Percentiles rank a stretch among this genome's conserved stretches.
Conservation (phyloP, 1,140 invertebrate genomes). For the Brachionus paranguensis region DNA sequence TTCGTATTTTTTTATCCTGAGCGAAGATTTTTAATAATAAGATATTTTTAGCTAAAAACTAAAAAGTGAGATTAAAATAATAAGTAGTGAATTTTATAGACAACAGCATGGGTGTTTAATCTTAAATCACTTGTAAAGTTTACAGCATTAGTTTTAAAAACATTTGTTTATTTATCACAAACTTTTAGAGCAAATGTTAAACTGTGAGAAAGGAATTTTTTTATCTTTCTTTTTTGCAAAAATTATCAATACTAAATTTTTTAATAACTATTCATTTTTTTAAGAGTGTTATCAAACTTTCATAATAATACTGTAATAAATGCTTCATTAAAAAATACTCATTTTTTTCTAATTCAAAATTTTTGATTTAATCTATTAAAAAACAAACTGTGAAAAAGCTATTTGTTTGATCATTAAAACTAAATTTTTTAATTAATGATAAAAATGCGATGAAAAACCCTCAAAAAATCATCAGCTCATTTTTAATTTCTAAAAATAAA, state of each 20-base stretch:
- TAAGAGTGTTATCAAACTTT: neutral
- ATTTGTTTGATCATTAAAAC: neutral
- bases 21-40: neutral
- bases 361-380: neutral
- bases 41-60: neutral
- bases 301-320: neutral
- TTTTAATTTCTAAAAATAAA: neutral
- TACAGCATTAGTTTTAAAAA: neutral
- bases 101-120: neutral
- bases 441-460: neutral
- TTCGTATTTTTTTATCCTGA: no score
- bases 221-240: neutral
- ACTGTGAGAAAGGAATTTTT: neutral
- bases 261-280: neutral
- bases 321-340: neutral
- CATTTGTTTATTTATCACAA: neutral
- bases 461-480: neutral
- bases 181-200: neutral
- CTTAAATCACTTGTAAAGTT: neutral
- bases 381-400: neutral
- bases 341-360: no score
- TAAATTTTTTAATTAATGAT: neutral
- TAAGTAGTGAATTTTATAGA: neutral
- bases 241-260: no score
- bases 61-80: neutral